Evolutionary conservation across 1,140 invertebrate species (phyloP).

Genomic region (Saxidomus purpurata): DNA sequence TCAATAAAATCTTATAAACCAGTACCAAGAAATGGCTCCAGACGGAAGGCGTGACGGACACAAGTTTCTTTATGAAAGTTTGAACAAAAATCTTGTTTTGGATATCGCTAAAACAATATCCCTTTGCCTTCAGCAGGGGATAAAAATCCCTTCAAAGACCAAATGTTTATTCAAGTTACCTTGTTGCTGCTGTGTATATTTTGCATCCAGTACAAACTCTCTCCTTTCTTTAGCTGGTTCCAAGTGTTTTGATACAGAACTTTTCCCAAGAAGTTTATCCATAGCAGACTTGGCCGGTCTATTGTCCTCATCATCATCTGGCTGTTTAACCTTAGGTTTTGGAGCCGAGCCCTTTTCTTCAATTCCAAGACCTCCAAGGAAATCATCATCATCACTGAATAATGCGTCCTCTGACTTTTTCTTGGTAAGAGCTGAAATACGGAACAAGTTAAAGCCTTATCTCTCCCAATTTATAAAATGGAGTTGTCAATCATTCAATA

Average conservation of each 20-base stretch:
- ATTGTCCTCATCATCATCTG: constrained; percentile 64
- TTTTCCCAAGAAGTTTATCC: constrained; percentile 77
- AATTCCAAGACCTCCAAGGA: constrained; percentile 73
- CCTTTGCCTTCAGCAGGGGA: no score
- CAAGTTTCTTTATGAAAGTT: no score
- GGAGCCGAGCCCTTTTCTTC: constrained; percentile 66
- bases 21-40: no score
- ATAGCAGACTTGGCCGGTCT: constrained; percentile 75
- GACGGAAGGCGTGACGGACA: no score
- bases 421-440: constrained; percentile 45
- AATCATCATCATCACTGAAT: constrained; percentile 79
- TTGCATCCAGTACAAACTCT: constrained; percentile 78
- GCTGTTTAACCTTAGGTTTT: constrained; percentile 49
- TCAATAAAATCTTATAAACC: no score
- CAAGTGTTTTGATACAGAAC: constrained; percentile 70
- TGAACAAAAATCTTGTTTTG: no score
- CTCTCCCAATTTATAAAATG: no score
- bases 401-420: constrained; percentile 75
- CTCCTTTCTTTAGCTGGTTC: constrained; percentile 71
- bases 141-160: no score
- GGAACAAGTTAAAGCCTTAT: no score
- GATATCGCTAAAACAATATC: no score
- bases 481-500: no score
- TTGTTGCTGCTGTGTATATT: constrained; percentile 73
- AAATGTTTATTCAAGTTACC: no score